Evolutionary conservation across 2,113 vertebrate species (phyloP), one percentile per base, ranked within the genome.

Genomic region (Gnathonemus longibarbis): DNA sequence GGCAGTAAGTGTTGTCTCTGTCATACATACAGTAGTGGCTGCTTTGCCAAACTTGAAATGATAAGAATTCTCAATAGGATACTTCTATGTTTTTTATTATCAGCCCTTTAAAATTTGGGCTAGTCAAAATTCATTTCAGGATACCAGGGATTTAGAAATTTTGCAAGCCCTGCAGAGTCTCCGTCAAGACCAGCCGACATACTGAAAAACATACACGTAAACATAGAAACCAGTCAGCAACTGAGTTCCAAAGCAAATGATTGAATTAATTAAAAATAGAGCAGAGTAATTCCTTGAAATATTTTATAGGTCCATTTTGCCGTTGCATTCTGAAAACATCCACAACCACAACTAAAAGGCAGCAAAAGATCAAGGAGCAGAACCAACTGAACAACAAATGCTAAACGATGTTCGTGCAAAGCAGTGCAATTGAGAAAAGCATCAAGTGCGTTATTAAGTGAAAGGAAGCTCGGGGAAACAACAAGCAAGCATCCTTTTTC

Each of bases 371-470:
- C 27, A 89, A 58, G 74, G 89, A 58, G 48, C 46, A 84, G n/a
- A 88, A 31, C 35, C 56, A 86, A 89, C 90, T 91, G 91, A 66
- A 91, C 91, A 91, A 90, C 91, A 92, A 91, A 93, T 89, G 90
- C 89, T 84, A 84, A 48, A 13, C 19, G 42, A 84, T 89, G 89
- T 90, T 85, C 53, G 83, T 56, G 13, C 39, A 58, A 91, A 91
- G 13, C 91, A 77, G 88, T 74, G 88, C 88, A 88, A 91, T 88
- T 90, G 74, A 58, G 35, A 88, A 42, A 88, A 80, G 48, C 66
- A 74, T 10, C 27, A 52, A 90, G 53, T 89, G 52, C 9, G 80
- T 85, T 90, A 89, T 88, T 88, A 87, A 90, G 84, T 88, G 27
- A 91, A 91, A 56, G 86, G 56, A 88, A 15, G 87, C 46, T 49